A percentile compares a stretch with the other conserved stretches of the same genome.
Evolutionary conservation across 2,888 invertebrate genomes (phyloP).

Genomic region (Phengaris alcon): DNA sequence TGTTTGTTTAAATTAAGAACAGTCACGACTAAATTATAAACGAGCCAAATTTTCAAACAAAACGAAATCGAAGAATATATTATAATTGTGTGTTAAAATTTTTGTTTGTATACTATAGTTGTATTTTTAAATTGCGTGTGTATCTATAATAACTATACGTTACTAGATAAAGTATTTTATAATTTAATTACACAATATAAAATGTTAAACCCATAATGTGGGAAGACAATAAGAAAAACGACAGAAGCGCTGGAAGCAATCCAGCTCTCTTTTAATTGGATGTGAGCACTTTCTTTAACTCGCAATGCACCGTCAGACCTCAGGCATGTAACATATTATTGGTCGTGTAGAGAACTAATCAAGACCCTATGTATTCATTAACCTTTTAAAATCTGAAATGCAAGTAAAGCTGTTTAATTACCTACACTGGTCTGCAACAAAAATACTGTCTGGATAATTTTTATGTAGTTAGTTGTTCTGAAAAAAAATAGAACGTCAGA

Average conservation of each 20-base stretch:
- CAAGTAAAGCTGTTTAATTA: neutral
- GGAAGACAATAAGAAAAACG: slow-evolving; percentile 71
- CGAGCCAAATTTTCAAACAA: no score
- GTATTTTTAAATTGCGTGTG: no score
- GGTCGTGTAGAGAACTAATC: slow-evolving; percentile 8
- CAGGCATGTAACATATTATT: slow-evolving; percentile 12
- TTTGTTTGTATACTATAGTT: no score
- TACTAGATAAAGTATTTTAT: neutral
- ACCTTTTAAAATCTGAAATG: neutral
- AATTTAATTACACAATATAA: slow-evolving; percentile 25
- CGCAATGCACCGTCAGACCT: neutral
- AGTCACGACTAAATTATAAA: no score
- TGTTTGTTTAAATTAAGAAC: no score
- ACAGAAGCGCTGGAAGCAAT: slow-evolving; percentile 71
- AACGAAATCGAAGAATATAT: no score
- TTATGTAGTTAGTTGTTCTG: no score
- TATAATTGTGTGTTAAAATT: no score
- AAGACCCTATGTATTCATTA: neutral
- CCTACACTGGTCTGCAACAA: no score
- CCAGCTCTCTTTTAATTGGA: slow-evolving; percentile 76
- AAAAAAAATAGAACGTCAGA: no score
- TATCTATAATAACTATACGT: no score
- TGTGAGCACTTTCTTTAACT: slow-evolving; percentile 72
- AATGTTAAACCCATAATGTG: slow-evolving; percentile 51
- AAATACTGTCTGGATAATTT: no score